These are phyloP conservation scores for Apoderus coryli DNA, from an alignment of 2,888 invertebrate species.

Conservation along the genomic window DNA sequence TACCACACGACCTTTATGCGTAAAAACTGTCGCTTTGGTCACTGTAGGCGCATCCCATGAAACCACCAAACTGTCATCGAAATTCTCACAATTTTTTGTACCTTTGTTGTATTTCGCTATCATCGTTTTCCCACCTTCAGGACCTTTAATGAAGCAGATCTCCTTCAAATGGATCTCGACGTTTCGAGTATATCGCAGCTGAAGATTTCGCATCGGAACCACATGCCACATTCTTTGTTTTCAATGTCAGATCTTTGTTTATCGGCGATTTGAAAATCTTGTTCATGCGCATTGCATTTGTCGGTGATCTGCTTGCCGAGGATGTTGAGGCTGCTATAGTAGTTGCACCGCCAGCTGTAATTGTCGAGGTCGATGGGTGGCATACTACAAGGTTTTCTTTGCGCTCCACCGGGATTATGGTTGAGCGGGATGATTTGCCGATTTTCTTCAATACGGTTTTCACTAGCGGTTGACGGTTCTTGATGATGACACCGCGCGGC, in stretches of 20 bases:
- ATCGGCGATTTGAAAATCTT: constrained; percentile 21
- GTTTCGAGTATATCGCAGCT: no score
- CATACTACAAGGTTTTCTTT: constrained; percentile 30
- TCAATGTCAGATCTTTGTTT: constrained; percentile 20
- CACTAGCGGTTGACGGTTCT: constrained; percentile 21
- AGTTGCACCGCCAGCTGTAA: no score
- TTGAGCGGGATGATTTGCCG: constrained; percentile 12
- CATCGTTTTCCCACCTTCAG: constrained; percentile 28
- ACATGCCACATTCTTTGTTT: constrained; percentile 22
- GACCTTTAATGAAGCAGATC: constrained; percentile 29
- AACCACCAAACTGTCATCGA: constrained; percentile 28
- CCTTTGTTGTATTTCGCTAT: constrained; percentile 29
- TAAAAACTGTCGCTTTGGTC: constrained; percentile 25
- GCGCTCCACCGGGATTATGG: constrained; percentile 23
- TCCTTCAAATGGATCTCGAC: constrained; percentile 27
- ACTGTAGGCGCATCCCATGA: constrained; percentile 25
- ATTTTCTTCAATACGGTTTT: constrained; percentile 18
- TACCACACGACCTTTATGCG: constrained; percentile 17
- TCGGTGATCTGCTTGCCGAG: no score
- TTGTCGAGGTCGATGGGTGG: constrained; percentile 20
- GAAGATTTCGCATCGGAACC: constrained; percentile 16
- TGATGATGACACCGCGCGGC: constrained; percentile 21
- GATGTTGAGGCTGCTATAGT: no score
- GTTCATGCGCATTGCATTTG: constrained; percentile 18
- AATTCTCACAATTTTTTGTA: constrained; percentile 20